Evolutionary conservation across 1,140 invertebrate genomes (phyloP), one percentile per base, ranked within the genome.

Genomic region (Brachionus plicatilis): DNA sequence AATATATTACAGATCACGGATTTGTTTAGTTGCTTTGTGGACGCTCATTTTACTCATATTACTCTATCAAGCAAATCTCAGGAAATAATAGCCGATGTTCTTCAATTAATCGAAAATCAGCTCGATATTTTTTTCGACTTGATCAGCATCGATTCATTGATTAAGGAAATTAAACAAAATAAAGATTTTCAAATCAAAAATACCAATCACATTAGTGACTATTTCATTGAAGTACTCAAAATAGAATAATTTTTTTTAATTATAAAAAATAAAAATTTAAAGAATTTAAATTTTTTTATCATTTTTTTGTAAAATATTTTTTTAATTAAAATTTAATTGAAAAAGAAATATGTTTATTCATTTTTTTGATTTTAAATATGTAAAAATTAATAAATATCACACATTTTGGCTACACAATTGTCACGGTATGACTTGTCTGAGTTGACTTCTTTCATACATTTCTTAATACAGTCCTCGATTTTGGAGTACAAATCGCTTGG

Each of bases 21-120:
- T 68, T 68, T 82, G 33, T 82, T 82, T 17, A 65, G 50, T 27
- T 60, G 79, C 41, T 82, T 82, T 65, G 79, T 82, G 33, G 79
- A 82, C n/a, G 79, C 79, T 82, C 79, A 82, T 82, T 82, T 82
- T 43, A 82, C 79, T 3, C 79, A 82, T 29, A 82, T 82, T 37
- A 65, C 79, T 4, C 41, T 82, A 6, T 82, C 79, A 14, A 29
- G 12, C 50, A 65, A 45, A 37, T 43, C 79, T 17, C 79, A 82
- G 65, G 79, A 82, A 47, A 65, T 82, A 43, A 68, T 82, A 12
- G 79, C 79, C 27, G 79, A 82, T 65, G 53, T 82, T 37, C 53
- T 82, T 65, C 79, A 82, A 41, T 47, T 82, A 5, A 82, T 82
- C 12, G 79, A 82, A 65, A 82, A 82, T 47, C 79, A 82, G 20